A percentile compares a stretch with the other conserved stretches of the same genome.
Evolutionary conservation across 2,888 invertebrate species (phyloP).

Genomic region (Taenaris catops): DNA sequence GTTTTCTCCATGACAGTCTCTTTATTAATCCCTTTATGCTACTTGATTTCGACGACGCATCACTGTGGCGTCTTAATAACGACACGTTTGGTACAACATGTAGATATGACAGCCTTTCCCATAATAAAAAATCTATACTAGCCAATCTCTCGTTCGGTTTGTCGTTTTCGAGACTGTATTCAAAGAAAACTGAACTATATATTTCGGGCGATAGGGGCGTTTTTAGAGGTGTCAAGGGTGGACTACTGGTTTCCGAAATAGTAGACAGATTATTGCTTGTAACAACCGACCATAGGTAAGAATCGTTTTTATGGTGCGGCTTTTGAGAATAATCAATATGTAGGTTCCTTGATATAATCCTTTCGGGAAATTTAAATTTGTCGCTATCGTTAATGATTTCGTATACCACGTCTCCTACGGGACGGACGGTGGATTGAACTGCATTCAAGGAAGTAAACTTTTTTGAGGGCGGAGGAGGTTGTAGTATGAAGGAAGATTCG

Average conservation of each 20-base stretch:
- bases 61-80: constrained; percentile 38
- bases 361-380: constrained; percentile 49
- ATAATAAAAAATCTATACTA: constrained; percentile 63
- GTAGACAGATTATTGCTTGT: constrained; percentile 50
- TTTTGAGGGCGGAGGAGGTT: constrained; percentile 37
- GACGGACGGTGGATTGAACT: constrained; percentile 21
- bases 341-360: constrained; percentile 39
- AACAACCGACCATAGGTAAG: constrained; percentile 49
- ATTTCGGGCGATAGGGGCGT: constrained; percentile 50
- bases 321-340: constrained; percentile 34
- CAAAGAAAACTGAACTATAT: constrained; percentile 65
- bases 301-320: constrained; percentile 47
- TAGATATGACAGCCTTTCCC: constrained; percentile 56
- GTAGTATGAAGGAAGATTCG: constrained; percentile 51
- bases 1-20: constrained; percentile 44
- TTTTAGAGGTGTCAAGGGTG: constrained; percentile 36
- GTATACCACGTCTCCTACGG: constrained; percentile 48
- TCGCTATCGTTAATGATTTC: constrained; percentile 49
- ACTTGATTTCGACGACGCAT: constrained; percentile 43
- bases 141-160: constrained; percentile 44
- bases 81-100: constrained; percentile 58
- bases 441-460: constrained; percentile 1
- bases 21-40: constrained; percentile 46
- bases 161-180: constrained; percentile 45
- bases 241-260: constrained; percentile 53